Evolutionary conservation across 2,797 vertebrate species (phyloP).

Genomic region (Muscicapa comitata): DNA sequence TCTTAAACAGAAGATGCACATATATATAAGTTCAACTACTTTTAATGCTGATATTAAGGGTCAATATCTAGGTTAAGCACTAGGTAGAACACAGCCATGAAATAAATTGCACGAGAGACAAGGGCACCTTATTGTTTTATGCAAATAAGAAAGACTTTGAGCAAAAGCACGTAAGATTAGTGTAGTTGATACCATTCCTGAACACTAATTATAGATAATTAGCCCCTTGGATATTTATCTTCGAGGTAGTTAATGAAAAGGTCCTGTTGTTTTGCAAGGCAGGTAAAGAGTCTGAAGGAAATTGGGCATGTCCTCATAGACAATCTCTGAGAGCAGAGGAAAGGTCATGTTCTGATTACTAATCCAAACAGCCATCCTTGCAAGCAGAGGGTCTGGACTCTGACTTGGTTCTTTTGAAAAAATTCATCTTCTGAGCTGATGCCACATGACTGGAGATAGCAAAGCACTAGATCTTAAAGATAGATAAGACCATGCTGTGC

Average conservation of each 20-base stretch:
- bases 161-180: not conserved
- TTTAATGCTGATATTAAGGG: not conserved
- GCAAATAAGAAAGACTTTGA: not conserved
- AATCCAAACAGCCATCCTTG: not conserved
- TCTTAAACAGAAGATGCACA: not conserved
- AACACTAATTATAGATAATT: not conserved
- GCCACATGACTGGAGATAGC: not conserved
- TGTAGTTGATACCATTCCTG: not conserved
- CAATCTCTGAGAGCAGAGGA: not conserved
- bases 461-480: conserved; percentile 45
- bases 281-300: not conserved
- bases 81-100: not conserved
- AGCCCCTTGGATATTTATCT: not conserved
- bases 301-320: not conserved
- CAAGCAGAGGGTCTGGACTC: not conserved
- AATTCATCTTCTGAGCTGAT: not conserved
- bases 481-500: not conserved
- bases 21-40: not conserved
- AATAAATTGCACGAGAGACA: not conserved
- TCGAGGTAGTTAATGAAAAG: not conserved
- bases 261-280: not conserved
- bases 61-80: not conserved
- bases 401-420: not conserved
- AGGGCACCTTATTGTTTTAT: not conserved
- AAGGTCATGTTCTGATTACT: not conserved